Percentiles rank a stretch among this genome's conserved stretches.
Conservation (phyloP, 2,888 invertebrate species). For the Chromoteleia sp. region DNA sequence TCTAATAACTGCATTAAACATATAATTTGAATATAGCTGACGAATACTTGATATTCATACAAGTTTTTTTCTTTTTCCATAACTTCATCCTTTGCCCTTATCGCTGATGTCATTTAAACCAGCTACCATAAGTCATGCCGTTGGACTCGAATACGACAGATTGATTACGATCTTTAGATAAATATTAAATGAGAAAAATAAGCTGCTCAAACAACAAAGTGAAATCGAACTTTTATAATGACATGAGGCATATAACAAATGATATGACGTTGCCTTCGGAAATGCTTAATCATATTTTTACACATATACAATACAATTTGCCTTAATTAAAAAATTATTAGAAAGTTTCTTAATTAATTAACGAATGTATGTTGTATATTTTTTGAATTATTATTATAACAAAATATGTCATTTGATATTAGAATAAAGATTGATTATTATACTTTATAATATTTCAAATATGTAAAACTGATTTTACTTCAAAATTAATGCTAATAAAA, state of each 20-base stretch:
- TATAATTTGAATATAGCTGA: not conserved
- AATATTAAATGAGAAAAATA: slow-evolving; percentile 67
- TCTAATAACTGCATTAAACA: not conserved
- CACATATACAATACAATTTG: slow-evolving; percentile 6
- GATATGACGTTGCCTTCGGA: slow-evolving; percentile 21
- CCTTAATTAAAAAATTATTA: slow-evolving; percentile 20
- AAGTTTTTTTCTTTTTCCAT: slow-evolving; percentile 11
- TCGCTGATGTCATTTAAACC: slow-evolving; percentile 53
- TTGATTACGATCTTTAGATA: slow-evolving; percentile 63
- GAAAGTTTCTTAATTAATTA: slow-evolving; percentile 8
- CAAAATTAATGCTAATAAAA: no score
- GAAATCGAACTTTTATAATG: slow-evolving; percentile 65
- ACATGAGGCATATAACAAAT: slow-evolving; percentile 49
- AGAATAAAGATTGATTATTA: no score
- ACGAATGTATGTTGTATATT: not conserved
- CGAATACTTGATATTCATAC: slow-evolving; percentile 7
- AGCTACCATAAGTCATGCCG: slow-evolving; percentile 66
- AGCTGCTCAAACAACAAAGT: slow-evolving; percentile 61
- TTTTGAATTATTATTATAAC: not conserved
- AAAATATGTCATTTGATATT: no score
- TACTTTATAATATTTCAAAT: no score
- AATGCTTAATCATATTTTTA: slow-evolving; percentile 54
- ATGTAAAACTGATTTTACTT: no score
- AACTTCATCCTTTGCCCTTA: slow-evolving; percentile 49
- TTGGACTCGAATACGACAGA: slow-evolving; percentile 58